Conservation (phyloP, 1,140 invertebrate species). For the Tetramorium alpestre region DNA sequence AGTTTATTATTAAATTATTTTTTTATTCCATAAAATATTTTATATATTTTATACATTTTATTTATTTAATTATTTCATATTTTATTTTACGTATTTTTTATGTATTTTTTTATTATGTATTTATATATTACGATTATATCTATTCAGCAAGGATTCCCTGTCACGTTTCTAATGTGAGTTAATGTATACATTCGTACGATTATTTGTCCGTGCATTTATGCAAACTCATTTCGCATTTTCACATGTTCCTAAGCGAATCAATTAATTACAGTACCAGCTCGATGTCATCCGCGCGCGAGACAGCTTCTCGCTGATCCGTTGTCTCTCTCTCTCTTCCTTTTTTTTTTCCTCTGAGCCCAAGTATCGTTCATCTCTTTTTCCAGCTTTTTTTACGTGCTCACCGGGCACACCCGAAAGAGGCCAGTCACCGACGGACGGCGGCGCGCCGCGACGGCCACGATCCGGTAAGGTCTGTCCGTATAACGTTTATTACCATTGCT, state of each 20-base stretch:
- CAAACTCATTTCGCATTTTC: slow-evolving; percentile 26
- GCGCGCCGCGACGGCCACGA: slow-evolving; percentile 31
- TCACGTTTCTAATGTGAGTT: not conserved
- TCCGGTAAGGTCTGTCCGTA: slow-evolving; percentile 71
- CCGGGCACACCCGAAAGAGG: slow-evolving; percentile 42
- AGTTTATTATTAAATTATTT: not conserved
- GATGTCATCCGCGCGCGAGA: slow-evolving; percentile 17
- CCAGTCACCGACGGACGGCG: slow-evolving; percentile 66
- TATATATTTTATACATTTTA: not conserved
- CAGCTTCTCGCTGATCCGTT: not conserved
- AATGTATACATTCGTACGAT: not conserved
- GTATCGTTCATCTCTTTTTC: slow-evolving; percentile 64
- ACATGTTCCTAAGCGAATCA: slow-evolving; percentile 2
- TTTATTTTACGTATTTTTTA: not conserved
- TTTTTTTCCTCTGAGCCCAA: not conserved
- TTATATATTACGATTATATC: not conserved
- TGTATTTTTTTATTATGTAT: not conserved
- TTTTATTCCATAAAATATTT: not conserved
- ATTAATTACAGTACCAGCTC: slow-evolving; percentile 28
- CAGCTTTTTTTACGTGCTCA: slow-evolving; percentile 45
- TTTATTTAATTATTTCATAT: not conserved
- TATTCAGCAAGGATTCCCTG: not conserved
- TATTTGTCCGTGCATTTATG: not conserved
- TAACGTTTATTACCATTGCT: slow-evolving; percentile 79
- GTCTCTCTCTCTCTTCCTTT: not conserved